A percentile compares a stretch with the other conserved stretches of the same genome.
These are phyloP conservation scores for Amia ocellicauda DNA, from an alignment of 2,113 vertebrate species.

Conservation along the genomic window DNA sequence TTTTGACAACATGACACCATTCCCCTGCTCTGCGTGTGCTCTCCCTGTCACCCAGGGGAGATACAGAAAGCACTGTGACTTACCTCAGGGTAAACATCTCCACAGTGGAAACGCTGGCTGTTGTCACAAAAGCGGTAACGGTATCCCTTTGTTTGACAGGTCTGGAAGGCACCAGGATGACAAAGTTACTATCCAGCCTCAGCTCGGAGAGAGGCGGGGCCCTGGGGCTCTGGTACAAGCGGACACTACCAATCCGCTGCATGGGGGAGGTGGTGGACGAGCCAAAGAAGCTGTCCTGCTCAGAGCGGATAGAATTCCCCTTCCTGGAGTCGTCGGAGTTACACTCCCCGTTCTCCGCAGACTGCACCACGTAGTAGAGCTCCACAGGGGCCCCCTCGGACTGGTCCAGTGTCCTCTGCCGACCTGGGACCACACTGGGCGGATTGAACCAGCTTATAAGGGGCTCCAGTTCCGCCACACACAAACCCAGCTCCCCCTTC, in stretches of 20 bases:
- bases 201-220: conserved; percentile 70
- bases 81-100: conserved; percentile 92
- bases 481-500: conserved; percentile 75
- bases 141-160: conserved; percentile 83
- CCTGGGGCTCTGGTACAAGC: conserved; percentile 66
- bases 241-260: conserved; percentile 74
- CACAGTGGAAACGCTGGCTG: conserved; percentile 75
- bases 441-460: conserved; percentile 78
- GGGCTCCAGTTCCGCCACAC: conserved; percentile 83
- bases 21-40: neutral
- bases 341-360: conserved; percentile 67
- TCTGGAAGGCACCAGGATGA: conserved; percentile 76
- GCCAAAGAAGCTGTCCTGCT: conserved; percentile 71
- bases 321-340: conserved; percentile 69
- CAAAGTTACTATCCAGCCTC: conserved; percentile 76
- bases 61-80: neutral
- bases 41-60: neutral
- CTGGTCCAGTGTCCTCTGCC: conserved; percentile 60
- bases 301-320: conserved; percentile 73
- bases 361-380: conserved; percentile 84
- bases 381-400: conserved; percentile 78
- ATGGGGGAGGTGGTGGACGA: conserved; percentile 62
- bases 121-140: conserved; percentile 70
- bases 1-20: neutral
- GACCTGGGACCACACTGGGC: conserved; percentile 63